Conservation (phyloP, 2,797 vertebrate species). For the Nyctalus aviator region DNA sequence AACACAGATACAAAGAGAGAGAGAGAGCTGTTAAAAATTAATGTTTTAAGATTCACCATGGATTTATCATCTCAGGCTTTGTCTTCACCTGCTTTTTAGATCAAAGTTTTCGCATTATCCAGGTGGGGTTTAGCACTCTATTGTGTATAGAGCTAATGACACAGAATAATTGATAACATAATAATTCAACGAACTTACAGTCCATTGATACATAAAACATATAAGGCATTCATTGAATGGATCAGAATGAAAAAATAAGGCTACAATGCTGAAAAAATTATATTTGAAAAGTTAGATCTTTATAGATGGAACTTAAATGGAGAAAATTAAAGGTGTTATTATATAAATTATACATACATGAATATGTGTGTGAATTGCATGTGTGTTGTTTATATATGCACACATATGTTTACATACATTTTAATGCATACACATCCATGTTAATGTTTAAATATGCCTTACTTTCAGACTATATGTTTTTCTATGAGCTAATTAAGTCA, state of each 20-base stretch:
- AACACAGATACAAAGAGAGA: background rate
- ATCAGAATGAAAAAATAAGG: background rate
- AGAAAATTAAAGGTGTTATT: background rate
- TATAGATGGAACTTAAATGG: background rate
- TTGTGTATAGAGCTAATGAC: background rate
- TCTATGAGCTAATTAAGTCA: background rate
- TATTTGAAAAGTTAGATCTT: background rate
- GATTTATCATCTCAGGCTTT: background rate
- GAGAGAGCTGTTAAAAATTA: background rate
- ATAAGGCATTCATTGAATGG: background rate
- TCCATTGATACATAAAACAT: background rate
- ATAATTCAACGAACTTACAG: background rate
- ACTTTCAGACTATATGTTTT: background rate
- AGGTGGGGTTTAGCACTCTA: background rate
- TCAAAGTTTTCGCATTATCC: background rate
- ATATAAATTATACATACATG: background rate
- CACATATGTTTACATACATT: background rate
- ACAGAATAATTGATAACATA: background rate
- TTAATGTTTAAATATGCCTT: background rate
- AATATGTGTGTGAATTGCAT: background rate
- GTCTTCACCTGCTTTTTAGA: background rate
- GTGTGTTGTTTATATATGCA: too few relatives aligned
- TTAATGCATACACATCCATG: background rate
- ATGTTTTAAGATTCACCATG: background rate
- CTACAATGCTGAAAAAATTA: background rate